Evolutionary conservation across 2,888 invertebrate species (phyloP).

Genomic region (Copidosoma aretas): DNA sequence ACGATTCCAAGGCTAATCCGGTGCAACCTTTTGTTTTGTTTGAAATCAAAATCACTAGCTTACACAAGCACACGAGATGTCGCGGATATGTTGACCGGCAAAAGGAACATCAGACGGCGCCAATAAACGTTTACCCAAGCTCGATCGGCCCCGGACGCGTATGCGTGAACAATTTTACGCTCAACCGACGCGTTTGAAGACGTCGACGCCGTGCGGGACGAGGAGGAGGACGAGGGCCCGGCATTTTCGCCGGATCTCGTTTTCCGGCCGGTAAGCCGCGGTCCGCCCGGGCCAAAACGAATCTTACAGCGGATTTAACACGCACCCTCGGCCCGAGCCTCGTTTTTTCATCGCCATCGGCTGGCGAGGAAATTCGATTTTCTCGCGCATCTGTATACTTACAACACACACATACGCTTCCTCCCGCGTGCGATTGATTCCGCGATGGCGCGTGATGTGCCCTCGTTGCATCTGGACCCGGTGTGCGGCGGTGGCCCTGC

Average conservation of each 20-base stretch:
- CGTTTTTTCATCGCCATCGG: background rate
- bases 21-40: too few species aligned
- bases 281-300: slow-evolving; percentile 54
- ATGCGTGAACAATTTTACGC: slow-evolving; percentile 36
- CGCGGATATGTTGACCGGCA: too few species aligned
- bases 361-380: slow-evolving; percentile 32
- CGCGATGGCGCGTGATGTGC: slow-evolving; percentile 30
- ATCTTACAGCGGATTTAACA: slow-evolving; percentile 63
- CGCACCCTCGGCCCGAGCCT: slow-evolving; percentile 38
- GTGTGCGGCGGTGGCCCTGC: background rate
- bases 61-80: too few species aligned
- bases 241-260: slow-evolving; percentile 4
- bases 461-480: slow-evolving; percentile 18
- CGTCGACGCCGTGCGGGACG: background rate
- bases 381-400: slow-evolving; percentile 10
- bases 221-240: slow-evolving; percentile 21
- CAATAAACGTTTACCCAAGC: slow-evolving; percentile 18
- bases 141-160: slow-evolving; percentile 8
- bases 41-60: too few species aligned
- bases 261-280: slow-evolving; percentile 13
- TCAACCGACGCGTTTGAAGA: slow-evolving; percentile 25
- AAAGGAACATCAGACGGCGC: too few species aligned
- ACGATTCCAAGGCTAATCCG: too few species aligned
- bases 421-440: slow-evolving; percentile 22
- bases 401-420: background rate